Conservation (phyloP, 2,888 invertebrate genomes). For the Cheilosia pagana region DNA sequence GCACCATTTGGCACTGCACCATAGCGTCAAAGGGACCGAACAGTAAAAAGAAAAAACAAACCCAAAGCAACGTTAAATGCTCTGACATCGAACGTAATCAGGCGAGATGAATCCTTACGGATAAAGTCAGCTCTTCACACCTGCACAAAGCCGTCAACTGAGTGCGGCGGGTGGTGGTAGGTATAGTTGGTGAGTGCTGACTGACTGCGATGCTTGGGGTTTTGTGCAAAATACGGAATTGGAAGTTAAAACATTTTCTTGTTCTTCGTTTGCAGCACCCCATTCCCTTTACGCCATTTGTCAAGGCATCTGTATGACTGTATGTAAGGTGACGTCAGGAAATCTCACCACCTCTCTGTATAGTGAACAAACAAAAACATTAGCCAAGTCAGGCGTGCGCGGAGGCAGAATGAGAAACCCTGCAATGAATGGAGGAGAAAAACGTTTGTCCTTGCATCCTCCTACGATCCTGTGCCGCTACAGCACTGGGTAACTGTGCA, state of each 20-base stretch:
- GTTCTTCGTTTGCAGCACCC: background rate
- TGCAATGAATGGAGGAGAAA: slow-evolving; percentile 57
- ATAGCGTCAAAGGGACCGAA: slow-evolving; percentile 34
- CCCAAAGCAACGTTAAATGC: slow-evolving; percentile 54
- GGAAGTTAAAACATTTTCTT: slow-evolving; percentile 65
- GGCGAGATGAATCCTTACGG: slow-evolving; percentile 67
- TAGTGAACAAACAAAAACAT: slow-evolving; percentile 69
- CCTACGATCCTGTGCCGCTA: background rate
- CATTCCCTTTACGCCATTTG: slow-evolving; percentile 49
- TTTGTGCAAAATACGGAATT: slow-evolving; percentile 40
- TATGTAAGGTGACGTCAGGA: background rate
- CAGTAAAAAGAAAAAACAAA: background rate
- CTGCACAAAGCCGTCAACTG: slow-evolving; percentile 28
- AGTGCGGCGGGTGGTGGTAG: background rate
- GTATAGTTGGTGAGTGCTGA: background rate
- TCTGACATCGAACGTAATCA: slow-evolving; percentile 72
- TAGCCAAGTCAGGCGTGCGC: slow-evolving; percentile 30
- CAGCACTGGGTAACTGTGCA: slow-evolving; percentile 2
- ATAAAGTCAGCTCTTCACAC: slow-evolving; percentile 66
- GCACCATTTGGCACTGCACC: slow-evolving; percentile 52
- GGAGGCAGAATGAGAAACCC: slow-evolving; percentile 6
- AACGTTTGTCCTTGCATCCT: slow-evolving; percentile 60
- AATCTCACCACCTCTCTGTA: slow-evolving; percentile 3
- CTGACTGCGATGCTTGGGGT: slow-evolving; percentile 11
- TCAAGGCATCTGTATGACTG: slow-evolving; percentile 47